Evolutionary conservation across 2,113 vertebrate species (phyloP), one percentile per base, ranked within the genome.

Genomic region (Ameiurus melas): DNA sequence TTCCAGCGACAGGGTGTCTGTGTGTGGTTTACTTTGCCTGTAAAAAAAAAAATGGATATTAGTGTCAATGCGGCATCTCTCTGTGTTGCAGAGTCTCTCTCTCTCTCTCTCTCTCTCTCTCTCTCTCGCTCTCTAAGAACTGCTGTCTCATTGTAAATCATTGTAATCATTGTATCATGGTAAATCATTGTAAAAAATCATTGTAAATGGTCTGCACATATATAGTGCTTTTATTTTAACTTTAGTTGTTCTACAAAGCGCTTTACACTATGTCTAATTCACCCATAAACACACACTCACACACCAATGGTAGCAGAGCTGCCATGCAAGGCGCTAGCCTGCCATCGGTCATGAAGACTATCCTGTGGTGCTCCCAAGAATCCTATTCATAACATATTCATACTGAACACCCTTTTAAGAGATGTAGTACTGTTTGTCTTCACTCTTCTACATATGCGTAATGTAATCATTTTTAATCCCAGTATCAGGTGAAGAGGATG

Each of bases 1-100:
- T 22, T 53, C 89, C n/a, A 85, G 70, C 12, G 88, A 68, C 62
- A 86, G 8, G 9, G 64, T 5, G 39, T 92, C 87, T 90, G 77
- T 36, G 3, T 89, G 90, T 87, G 90, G 64, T 47, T 47, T 47
- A 47, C 43, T 47, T 47, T 47, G 43, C 87, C 94, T 95, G 73
- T 36, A 39, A 79, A 90, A 39, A 90, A 39, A 51, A 51, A 51
- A 51, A 10, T 13, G 19, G 51, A 78, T 77, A 90, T 60, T 6
- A 47, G 4, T 84, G 81, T 71, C 22, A 85, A 25, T 43, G 57
- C 57, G 13, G 16, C 60, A 12, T 57, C 47, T 19, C 51, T 13
- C 14, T 30, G 25, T 79, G 7, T 55, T 51, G 4, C 70, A 73
- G 30, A 39, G 39, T 73, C 7, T 73, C 33, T 39, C 5, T 1